A percentile compares a stretch with the other conserved stretches of the same genome.
phyloP scores from a whole-genome alignment of 2,888 invertebrate genomes.

The Aleiodes testaceus region DNA sequence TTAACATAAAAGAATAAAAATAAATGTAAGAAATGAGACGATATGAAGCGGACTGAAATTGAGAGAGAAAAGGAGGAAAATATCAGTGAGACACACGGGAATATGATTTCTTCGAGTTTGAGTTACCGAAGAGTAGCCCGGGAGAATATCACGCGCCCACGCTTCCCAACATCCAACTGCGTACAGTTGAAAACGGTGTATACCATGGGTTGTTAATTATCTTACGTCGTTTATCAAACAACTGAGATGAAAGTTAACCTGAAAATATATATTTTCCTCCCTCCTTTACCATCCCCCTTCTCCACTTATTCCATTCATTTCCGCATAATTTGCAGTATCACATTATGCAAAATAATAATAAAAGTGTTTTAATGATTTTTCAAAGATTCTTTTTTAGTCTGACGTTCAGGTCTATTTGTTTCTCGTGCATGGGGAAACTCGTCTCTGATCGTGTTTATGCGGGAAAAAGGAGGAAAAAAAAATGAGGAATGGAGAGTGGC shows the following conservation, averaged over 20 bases:
- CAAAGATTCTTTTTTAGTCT: background rate
- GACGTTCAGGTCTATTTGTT: background rate
- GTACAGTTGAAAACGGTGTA: constrained; percentile 35
- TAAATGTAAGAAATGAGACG: background rate
- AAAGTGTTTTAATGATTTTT: background rate
- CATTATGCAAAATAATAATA: background rate
- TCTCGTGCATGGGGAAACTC: constrained; percentile 11
- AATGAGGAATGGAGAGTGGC: background rate
- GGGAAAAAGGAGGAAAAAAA: constrained; percentile 34
- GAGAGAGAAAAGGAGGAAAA: background rate
- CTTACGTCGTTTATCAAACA: constrained; percentile 63
- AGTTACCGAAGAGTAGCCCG: constrained; percentile 41
- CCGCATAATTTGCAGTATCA: constrained; percentile 22
- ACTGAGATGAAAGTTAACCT: constrained; percentile 55
- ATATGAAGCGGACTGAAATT: background rate
- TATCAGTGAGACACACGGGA: background rate
- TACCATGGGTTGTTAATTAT: constrained; percentile 63
- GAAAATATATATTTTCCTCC: constrained; percentile 33
- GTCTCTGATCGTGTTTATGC: background rate
- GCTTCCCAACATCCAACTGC: constrained; percentile 38
- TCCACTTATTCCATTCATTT: constrained; percentile 26
- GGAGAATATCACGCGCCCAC: constrained; percentile 57
- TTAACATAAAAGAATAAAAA: background rate
- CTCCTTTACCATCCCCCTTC: too few relatives aligned
- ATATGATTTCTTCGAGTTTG: constrained; percentile 27